Percentiles rank a stretch among this genome's conserved stretches.
phyloP scores from a whole-genome alignment of 2,888 invertebrate genomes.

The Campaea margaritaria region DNA sequence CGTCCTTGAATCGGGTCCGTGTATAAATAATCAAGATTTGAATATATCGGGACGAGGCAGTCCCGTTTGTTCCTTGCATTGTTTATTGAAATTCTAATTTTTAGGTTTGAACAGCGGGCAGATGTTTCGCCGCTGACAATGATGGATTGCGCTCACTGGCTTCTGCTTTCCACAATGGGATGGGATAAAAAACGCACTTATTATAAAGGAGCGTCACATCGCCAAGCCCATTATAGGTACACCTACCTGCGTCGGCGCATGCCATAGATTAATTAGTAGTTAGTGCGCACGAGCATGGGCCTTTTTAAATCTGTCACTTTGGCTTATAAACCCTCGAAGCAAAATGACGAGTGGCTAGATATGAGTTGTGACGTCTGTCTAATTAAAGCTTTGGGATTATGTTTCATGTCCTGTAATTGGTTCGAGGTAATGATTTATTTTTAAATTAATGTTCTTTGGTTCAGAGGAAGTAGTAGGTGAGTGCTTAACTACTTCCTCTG shows the following conservation, averaged over 20 bases:
- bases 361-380: constrained; percentile 65
- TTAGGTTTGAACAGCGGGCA: constrained; percentile 77
- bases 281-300: constrained; percentile 50
- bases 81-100: constrained; percentile 79
- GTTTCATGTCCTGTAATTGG: constrained; percentile 36
- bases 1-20: constrained; percentile 32
- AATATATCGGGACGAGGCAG: constrained; percentile 34
- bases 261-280: constrained; percentile 36
- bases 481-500: too few relatives aligned
- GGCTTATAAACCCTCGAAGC: constrained; percentile 59
- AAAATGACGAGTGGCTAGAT: constrained; percentile 53
- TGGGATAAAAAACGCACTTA: constrained; percentile 65
- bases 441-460: too few relatives aligned
- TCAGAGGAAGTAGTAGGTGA: too few relatives aligned
- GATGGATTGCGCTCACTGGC: constrained; percentile 68
- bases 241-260: constrained; percentile 63
- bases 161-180: constrained; percentile 65
- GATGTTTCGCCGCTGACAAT: constrained; percentile 72
- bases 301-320: constrained; percentile 73
- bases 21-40: constrained; percentile 45
- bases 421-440: constrained; percentile 1
- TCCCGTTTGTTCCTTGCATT: constrained; percentile 57
- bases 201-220: constrained; percentile 61
- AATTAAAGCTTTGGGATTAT: constrained; percentile 62
- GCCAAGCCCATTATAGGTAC: constrained; percentile 58